These are phyloP conservation scores for Synanceia verrucosa DNA, from an alignment of 2,797 vertebrate genomes.

Conservation along the genomic window DNA sequence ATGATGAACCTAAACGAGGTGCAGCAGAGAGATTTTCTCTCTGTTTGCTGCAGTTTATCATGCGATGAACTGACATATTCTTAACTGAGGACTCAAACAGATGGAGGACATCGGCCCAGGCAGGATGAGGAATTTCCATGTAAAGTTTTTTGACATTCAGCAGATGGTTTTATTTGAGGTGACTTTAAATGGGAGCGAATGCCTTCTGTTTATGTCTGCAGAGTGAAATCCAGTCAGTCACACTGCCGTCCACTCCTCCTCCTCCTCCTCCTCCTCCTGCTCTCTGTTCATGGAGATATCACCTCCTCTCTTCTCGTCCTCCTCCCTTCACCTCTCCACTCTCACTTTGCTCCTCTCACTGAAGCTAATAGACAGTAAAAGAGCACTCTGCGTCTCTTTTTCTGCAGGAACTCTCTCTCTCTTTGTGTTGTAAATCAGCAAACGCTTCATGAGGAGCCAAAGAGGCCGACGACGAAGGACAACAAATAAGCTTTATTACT, in stretches of 20 bases:
- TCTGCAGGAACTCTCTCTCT: constrained; percentile 30
- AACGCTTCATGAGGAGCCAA: constrained; percentile 52
- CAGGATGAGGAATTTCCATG: constrained; percentile 39
- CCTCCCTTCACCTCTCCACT: constrained; percentile 50
- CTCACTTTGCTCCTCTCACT: constrained; percentile 48
- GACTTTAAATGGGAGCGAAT: constrained; percentile 45
- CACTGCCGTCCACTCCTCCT: constrained; percentile 47
- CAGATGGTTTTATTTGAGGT: constrained; percentile 45
- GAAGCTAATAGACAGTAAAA: constrained; percentile 64
- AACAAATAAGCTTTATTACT: constrained; percentile 57
- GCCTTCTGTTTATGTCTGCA: constrained; percentile 29
- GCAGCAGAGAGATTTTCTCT: background rate
- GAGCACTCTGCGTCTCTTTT: constrained; percentile 23
- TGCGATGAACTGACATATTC: background rate
- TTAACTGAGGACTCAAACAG: constrained; percentile 12
- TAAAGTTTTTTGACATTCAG: constrained; percentile 20
- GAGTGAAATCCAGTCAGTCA: constrained; percentile 60
- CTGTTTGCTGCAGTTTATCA: background rate
- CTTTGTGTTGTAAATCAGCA: constrained; percentile 51
- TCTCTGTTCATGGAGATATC: constrained; percentile 72
- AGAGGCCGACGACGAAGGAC: constrained; percentile 23
- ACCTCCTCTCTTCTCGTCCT: constrained; percentile 41
- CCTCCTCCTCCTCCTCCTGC: constrained; percentile 51
- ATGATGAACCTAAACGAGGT: no score
- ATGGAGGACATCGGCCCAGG: constrained; percentile 19